These are phyloP conservation scores for Amphiprion ocellaris DNA, from an alignment of 2,113 vertebrate species.

Conservation along the genomic window DNA sequence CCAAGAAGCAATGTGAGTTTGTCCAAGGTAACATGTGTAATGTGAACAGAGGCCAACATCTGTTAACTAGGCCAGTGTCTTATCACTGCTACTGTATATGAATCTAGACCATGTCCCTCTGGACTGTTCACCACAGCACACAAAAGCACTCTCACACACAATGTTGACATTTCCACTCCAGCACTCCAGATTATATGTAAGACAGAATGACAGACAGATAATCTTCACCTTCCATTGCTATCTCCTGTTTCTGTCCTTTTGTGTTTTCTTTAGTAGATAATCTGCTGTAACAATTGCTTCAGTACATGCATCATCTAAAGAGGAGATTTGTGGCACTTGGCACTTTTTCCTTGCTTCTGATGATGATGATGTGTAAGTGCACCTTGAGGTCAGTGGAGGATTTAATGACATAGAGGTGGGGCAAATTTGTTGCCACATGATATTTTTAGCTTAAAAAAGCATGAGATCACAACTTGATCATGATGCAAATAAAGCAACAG, in stretches of 20 bases:
- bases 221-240: not conserved
- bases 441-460: constrained; percentile 13
- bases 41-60: constrained; percentile 56
- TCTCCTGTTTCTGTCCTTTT: not conserved
- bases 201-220: not conserved
- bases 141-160: constrained; percentile 2
- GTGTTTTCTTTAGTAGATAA: not conserved
- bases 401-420: constrained; percentile 33
- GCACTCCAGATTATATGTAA: constrained; percentile 6
- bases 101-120: constrained; percentile 75
- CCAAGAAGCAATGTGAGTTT: constrained; percentile 18
- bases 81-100: constrained; percentile 58
- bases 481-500: not conserved
- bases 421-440: constrained; percentile 20
- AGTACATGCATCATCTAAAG: not conserved
- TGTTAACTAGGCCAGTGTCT: constrained; percentile 70
- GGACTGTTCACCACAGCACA: constrained; percentile 37
- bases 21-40: constrained; percentile 32
- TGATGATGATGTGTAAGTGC: constrained; percentile 23
- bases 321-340: constrained; percentile 39
- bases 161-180: constrained; percentile 21
- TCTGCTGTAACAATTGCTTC: not conserved
- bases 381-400: constrained; percentile 41
- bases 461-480: not conserved
- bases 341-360: constrained; percentile 13